phyloP scores from a whole-genome alignment of 1,140 invertebrate genomes.

The Scylla paramamosain region DNA sequence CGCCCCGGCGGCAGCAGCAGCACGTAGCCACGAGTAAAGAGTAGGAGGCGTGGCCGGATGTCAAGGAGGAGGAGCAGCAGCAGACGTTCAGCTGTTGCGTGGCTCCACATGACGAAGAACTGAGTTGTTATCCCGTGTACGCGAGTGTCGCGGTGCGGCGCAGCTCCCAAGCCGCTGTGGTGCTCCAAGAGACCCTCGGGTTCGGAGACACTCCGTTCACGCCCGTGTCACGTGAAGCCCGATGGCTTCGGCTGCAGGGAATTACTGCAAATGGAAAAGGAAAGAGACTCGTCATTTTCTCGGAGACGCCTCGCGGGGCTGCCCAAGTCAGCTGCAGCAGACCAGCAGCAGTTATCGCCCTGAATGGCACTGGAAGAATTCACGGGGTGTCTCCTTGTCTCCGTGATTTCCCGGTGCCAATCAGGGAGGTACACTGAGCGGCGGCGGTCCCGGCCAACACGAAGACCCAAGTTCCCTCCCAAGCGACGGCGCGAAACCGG shows the following conservation, averaged over 20 bases:
- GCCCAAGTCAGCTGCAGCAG: neutral
- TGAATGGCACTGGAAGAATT: constrained; percentile 80
- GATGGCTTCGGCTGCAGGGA: neutral
- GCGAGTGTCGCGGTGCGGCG: constrained; percentile 19
- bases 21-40: neutral
- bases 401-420: constrained; percentile 79
- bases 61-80: neutral
- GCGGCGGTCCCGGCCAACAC: neutral
- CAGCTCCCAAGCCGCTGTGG: neutral
- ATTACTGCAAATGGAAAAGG: neutral
- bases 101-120: constrained; percentile 63
- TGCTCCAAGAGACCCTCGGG: neutral
- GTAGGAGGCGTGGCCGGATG: neutral
- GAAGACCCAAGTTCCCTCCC: neutral
- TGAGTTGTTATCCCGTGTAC: constrained; percentile 62
- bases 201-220: neutral
- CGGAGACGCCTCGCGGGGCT: neutral
- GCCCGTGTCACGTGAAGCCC: neutral
- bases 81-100: constrained; percentile 53
- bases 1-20: neutral
- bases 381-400: constrained; percentile 78
- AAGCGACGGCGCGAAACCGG: neutral
- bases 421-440: constrained; percentile 72
- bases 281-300: neutral
- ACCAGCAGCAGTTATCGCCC: constrained; percentile 60